phyloP scores from a whole-genome alignment of 2,113 vertebrate genomes.

The Apus apus region DNA sequence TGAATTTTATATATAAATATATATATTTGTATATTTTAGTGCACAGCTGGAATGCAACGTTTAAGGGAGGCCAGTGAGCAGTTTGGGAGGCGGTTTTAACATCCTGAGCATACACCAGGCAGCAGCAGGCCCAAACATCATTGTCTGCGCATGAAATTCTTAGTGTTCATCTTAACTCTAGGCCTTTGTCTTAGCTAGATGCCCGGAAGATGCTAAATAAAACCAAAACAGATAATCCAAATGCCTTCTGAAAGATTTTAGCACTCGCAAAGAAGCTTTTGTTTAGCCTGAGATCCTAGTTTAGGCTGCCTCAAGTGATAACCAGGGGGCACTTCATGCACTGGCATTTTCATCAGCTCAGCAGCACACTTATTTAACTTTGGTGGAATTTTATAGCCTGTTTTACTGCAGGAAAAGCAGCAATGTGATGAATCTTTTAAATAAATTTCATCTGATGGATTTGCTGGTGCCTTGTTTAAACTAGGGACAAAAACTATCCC shows the following conservation, averaged over 20 bases:
- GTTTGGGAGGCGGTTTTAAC: neutral
- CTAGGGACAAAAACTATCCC: neutral
- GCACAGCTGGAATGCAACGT: neutral
- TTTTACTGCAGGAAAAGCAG: neutral
- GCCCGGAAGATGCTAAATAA: neutral
- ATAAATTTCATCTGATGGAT: slow-evolving; percentile 12
- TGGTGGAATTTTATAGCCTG: neutral
- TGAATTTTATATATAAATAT: too few species aligned
- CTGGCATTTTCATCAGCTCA: neutral
- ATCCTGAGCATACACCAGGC: neutral
- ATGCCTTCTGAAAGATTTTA: neutral
- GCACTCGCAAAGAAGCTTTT: neutral
- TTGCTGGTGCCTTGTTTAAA: neutral
- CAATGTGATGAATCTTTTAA: neutral
- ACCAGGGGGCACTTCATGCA: fast-evolving
- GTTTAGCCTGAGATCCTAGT: neutral
- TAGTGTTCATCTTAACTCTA: neutral
- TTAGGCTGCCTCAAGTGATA: neutral
- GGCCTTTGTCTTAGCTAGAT: neutral
- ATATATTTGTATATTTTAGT: neutral
- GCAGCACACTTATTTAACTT: neutral
- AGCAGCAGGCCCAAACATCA: neutral
- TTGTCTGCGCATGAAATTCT: neutral
- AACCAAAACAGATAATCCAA: neutral
- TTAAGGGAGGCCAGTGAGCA: neutral